Conservation (phyloP, 2,888 invertebrate genomes). For the Monopis laevigella region DNA sequence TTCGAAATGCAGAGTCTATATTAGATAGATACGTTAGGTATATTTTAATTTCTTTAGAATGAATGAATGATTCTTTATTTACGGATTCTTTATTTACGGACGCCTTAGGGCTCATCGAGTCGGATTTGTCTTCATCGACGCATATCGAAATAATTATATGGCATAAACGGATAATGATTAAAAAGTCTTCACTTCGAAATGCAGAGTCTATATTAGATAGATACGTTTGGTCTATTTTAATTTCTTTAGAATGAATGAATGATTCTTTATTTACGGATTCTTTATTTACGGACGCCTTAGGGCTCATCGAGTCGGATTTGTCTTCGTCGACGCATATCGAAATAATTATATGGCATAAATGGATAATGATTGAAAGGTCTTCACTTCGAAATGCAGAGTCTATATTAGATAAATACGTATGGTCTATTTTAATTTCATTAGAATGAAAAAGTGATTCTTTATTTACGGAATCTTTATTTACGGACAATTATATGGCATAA, state of each 20-base stretch:
- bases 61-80: too few species aligned
- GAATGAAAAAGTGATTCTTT: too few species aligned
- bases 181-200: slow-evolving; percentile 44
- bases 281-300: slow-evolving; percentile 34
- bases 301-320: slow-evolving; percentile 38
- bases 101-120: slow-evolving; percentile 40
- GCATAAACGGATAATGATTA: slow-evolving; percentile 54
- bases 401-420: too few species aligned
- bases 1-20: slow-evolving; percentile 31
- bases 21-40: too few species aligned
- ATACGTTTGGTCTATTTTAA: too few species aligned
- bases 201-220: slow-evolving; percentile 22
- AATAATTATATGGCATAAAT: slow-evolving; percentile 57
- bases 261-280: too few species aligned
- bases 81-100: too few species aligned
- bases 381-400: slow-evolving; percentile 33
- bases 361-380: slow-evolving; percentile 62
- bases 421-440: too few species aligned
- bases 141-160: slow-evolving; percentile 61
- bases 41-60: too few species aligned
- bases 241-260: too few species aligned
- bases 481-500: too few species aligned
- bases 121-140: slow-evolving; percentile 33
- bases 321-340: slow-evolving; percentile 44
- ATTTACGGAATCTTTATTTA: too few species aligned